Evolutionary conservation across 2,888 invertebrate genomes (phyloP).

Genomic region (Acheta domesticus): DNA sequence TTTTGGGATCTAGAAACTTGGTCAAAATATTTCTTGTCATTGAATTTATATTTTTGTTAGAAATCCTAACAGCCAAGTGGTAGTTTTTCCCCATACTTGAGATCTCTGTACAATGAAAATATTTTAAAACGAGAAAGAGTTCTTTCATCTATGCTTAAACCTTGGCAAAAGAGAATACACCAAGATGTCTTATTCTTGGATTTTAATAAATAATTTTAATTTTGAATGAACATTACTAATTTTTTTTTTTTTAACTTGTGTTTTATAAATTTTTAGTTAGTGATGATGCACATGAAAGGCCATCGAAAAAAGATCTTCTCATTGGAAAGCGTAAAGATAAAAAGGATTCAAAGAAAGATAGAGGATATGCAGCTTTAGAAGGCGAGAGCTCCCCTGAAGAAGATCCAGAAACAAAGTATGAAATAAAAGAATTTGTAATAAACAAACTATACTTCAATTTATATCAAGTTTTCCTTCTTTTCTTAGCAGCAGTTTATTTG

Average conservation of each 20-base stretch:
- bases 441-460: not conserved
- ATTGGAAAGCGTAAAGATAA: conserved; percentile 78
- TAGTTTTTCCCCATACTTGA: too few species aligned
- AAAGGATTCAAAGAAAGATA: conserved; percentile 79
- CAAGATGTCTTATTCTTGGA: too few species aligned
- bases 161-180: too few species aligned
- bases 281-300: conserved; percentile 75
- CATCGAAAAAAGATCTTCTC: conserved; percentile 73
- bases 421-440: conserved; percentile 12
- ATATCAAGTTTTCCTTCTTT: not conserved
- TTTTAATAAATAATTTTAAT: not conserved
- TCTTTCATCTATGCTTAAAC: too few species aligned
- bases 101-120: too few species aligned
- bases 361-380: conserved; percentile 88
- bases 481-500: not conserved
- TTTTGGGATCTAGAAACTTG: too few species aligned
- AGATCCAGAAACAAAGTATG: conserved; percentile 74
- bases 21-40: too few species aligned
- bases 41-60: too few species aligned
- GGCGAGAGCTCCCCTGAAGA: conserved; percentile 92
- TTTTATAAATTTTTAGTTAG: conserved; percentile 57
- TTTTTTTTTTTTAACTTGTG: not conserved
- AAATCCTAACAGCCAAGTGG: too few species aligned
- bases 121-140: too few species aligned
- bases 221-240: not conserved